Conservation (phyloP, 1,140 invertebrate species). For the Rhyzopertha dominica region DNA sequence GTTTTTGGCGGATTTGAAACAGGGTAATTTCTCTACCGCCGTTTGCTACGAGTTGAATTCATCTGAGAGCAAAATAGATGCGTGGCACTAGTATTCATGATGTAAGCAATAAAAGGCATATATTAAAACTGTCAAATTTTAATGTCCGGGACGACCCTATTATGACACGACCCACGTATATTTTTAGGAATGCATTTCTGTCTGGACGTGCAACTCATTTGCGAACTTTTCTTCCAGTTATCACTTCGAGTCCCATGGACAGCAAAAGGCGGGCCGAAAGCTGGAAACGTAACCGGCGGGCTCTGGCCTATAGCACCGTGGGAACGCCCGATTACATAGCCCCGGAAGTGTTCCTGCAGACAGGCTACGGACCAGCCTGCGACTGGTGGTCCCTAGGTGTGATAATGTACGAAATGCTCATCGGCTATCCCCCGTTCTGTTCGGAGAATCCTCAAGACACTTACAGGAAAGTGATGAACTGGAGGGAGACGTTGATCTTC, state of each 20-base stretch:
- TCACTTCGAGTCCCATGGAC: conserved; percentile 81
- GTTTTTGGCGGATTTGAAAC: too few relatives aligned
- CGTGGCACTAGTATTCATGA: too few relatives aligned
- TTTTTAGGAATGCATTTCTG: too few relatives aligned
- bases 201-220: too few relatives aligned
- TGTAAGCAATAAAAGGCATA: too few relatives aligned
- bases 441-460: conserved; percentile 99
- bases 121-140: too few relatives aligned
- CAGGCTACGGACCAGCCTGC: conserved; percentile 93
- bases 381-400: conserved; percentile 99
- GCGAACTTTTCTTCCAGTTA: conserved; percentile 49
- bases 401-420: conserved; percentile 99
- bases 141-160: too few relatives aligned
- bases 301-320: conserved; percentile 92
- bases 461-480: conserved; percentile 99
- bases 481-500: conserved; percentile 96
- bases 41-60: too few relatives aligned
- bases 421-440: conserved; percentile 99
- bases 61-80: too few relatives aligned
- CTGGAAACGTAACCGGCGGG: conserved; percentile 94
- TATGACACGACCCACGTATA: too few relatives aligned
- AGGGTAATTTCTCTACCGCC: too few relatives aligned
- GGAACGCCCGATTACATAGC: conserved; percentile 99
- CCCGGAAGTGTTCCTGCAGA: conserved; percentile 94
- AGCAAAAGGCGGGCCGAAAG: conserved; percentile 95